Evolutionary conservation across 2,888 invertebrate species (phyloP).

Genomic region (Xanthia togata): DNA sequence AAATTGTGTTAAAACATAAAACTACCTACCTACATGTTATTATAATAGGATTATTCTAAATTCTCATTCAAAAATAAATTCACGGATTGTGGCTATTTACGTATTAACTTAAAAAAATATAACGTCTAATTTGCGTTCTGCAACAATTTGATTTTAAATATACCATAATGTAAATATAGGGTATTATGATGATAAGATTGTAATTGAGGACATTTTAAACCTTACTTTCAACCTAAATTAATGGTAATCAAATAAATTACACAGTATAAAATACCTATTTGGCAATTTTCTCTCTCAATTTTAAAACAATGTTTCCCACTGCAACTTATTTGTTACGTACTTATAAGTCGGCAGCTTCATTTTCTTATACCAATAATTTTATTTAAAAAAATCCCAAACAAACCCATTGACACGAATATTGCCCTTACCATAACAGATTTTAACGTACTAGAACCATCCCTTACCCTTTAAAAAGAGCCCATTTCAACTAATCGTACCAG

Average conservation of each 20-base stretch:
- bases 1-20: slow-evolving; percentile 17
- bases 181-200: slow-evolving; percentile 46
- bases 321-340: neutral
- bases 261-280: neutral
- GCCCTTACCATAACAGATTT: too few species aligned
- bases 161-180: slow-evolving; percentile 62
- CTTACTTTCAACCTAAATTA: slow-evolving; percentile 16
- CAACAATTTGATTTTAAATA: slow-evolving; percentile 41
- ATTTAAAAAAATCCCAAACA: neutral
- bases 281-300: neutral
- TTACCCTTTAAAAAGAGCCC: neutral
- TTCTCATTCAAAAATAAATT: slow-evolving; percentile 31
- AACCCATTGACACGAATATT: too few species aligned
- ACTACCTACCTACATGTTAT: slow-evolving; percentile 18
- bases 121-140: slow-evolving; percentile 7
- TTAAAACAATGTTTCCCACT: neutral
- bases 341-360: neutral
- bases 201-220: slow-evolving; percentile 56
- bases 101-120: slow-evolving; percentile 14
- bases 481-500: slow-evolving; percentile 11
- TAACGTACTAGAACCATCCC: neutral
- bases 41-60: slow-evolving; percentile 34
- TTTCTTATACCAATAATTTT: neutral
- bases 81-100: slow-evolving; percentile 30
- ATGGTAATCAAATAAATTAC: slow-evolving; percentile 5